Evolutionary conservation across 2,113 vertebrate genomes (phyloP), one percentile per base, ranked within the genome.

Genomic region (Poecile atricapillus): DNA sequence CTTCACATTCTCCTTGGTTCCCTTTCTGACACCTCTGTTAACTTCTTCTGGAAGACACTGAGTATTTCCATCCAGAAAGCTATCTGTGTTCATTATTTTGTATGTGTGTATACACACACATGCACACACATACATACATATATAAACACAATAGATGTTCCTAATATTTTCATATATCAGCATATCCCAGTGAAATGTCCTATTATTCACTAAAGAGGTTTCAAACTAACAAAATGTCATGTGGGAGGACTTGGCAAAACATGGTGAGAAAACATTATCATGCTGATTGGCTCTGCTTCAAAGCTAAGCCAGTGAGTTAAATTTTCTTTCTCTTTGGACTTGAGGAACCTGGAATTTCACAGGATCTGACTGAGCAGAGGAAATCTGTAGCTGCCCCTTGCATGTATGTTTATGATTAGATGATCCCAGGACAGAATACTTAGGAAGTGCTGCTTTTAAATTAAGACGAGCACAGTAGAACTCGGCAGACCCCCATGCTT

Each of bases 111-210:
- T 62, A 13, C 12, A 28, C 3, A 31, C 27, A 13, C 8, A 46
- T 13, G 23, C 10, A 31, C 3, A 41, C 9, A 16, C 1, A 27
- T 2, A 28, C 5, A 31, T 8, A 20, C 1, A 0, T 33, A 30
- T 55, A 27, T 62, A 33, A 74, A 62, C 67, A 90, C 15, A 78
- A 3, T n/a, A 88, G 30, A 15, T 77, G 10, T 83, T 91, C 59
- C 43, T 44, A 67, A 55, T 90, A 49, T 96, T 93, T 62, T 96
- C 52, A 46, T 95, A 71, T 47, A 35, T 18, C 15, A 39, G 60
- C 69, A 67, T 82, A 89, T 76, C 89, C 73, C 90, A 96, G 69
- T 96, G 93, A 89, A 95, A 94, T 90, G 46, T 78, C 92, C 83
- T 82, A 24, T 91, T 96, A 90, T 93, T 95, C 87, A 75, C 75